Base-by-base conservation (phyloP, 2,113 vertebrate genomes). In the Mixornis gularis region DNA sequence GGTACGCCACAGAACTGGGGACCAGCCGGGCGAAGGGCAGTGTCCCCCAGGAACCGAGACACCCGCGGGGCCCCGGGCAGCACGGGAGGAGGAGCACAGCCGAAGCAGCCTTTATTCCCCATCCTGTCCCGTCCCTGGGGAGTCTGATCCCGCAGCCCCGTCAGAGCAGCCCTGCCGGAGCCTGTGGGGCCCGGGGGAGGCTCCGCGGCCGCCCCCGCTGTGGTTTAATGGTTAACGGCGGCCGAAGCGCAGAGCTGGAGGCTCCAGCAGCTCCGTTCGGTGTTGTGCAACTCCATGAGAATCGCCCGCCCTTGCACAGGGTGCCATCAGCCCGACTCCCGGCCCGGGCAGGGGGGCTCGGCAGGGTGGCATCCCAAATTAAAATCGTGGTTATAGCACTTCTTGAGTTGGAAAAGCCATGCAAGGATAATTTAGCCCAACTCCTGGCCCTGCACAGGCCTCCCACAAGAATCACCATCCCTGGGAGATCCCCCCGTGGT, bases 141-240 rank as follows among this genome's bases (percentile, higher is more conserved):
- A 7, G 15, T 12, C 22, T 7, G 48, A 62, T 46, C 58, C n/a
- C 24, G 2, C 6, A 7, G 34, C 38, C 71, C 59, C 21, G 1
- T 44, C 52, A 41, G 53, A 11, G 3, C 7, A 4, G 53, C 62
- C n/a, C 79, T 1, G 10, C 44, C 27, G 76, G 69, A 32, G 46
- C 46, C 7, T 2, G 25, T 8, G 64, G 32, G 65, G 43, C 43
- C 17, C 51, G 6, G 43, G 34, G 26, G 53, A 66, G 60, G 69
- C 62, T 81, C 71, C 24, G 2, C 26, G 9, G 87, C 86, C 8
- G 11, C 74, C 64, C 79, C 52, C 7, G 32, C 60, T 87, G 76
- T 1, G 68, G 94, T 86, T 96, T 97, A 97, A 97, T 96, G 22
- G 76, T 96, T 97, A 96, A 96, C 95, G 9, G 30, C 30, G 59